Evolutionary conservation across 64 coral and sea anemone genomes (phyloP).

Genomic region (Stichodactyla mertensii): DNA sequence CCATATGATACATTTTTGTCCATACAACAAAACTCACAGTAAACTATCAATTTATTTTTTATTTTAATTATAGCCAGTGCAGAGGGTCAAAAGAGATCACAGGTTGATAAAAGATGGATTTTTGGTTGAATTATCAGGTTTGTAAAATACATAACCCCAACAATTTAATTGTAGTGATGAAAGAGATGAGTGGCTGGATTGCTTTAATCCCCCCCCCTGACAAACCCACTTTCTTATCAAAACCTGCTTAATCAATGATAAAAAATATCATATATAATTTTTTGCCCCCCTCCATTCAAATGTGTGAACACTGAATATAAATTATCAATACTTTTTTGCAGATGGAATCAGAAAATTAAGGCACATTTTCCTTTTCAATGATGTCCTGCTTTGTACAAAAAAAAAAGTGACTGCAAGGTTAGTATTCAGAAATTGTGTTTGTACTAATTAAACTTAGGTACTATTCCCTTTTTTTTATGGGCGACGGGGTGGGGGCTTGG

Average conservation of each 20-base stretch:
- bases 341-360: slow-evolving; percentile 83
- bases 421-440: neutral
- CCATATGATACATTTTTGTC: too few relatives aligned
- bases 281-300: too few relatives aligned
- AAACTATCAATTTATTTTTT: neutral
- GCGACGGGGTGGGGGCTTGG: too few relatives aligned
- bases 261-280: too few relatives aligned
- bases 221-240: too few relatives aligned
- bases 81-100: slow-evolving; percentile 79
- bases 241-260: too few relatives aligned
- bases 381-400: slow-evolving; percentile 84
- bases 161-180: neutral
- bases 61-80: slow-evolving; percentile 35
- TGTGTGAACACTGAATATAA: neutral
- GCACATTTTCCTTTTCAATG: slow-evolving; percentile 90
- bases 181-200: too few relatives aligned
- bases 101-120: slow-evolving; percentile 92
- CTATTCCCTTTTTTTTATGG: too few relatives aligned
- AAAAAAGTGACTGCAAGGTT: slow-evolving; percentile 86
- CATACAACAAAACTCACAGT: too few relatives aligned
- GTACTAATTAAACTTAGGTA: too few relatives aligned
- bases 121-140: slow-evolving; percentile 91
- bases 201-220: too few relatives aligned
- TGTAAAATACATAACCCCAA: neutral
- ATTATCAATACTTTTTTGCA: neutral